These are phyloP conservation scores for Thymelicus acteon DNA, from an alignment of 2,888 invertebrate genomes.

Conservation along the genomic window DNA sequence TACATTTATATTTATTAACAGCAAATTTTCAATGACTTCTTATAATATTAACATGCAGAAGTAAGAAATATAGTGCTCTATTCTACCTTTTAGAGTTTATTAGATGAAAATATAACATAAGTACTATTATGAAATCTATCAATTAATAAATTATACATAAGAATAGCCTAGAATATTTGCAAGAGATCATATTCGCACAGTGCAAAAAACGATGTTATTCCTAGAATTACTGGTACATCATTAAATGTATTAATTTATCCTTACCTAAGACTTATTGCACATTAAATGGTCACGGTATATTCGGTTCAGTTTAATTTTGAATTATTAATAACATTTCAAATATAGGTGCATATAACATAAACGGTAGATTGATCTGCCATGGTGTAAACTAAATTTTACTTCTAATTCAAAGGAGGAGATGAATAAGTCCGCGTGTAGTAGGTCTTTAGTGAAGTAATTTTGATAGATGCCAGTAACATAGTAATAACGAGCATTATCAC, in stretches of 20 bases:
- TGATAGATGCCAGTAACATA: no score
- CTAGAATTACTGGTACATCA: not conserved
- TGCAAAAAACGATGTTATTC: constrained; percentile 9
- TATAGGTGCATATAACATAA: no score
- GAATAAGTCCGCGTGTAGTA: no score
- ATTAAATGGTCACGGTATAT: constrained; percentile 1
- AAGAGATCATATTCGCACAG: constrained; percentile 28
- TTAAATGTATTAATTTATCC: not conserved
- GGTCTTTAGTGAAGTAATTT: no score
- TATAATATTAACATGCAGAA: not conserved
- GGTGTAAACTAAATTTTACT: no score
- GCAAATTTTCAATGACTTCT: not conserved
- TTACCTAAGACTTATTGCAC: constrained; percentile 3
- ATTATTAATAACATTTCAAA: no score
- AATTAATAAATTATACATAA: not conserved
- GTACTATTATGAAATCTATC: constrained; percentile 3
- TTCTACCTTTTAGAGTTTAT: not conserved
- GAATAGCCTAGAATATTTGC: constrained; percentile 7
- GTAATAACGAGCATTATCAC: no score
- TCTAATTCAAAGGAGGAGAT: no score
- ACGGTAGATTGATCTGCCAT: no score
- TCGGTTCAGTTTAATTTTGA: not conserved
- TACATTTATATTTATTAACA: not conserved
- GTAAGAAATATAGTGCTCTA: not conserved
- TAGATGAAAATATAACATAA: constrained; percentile 1